Percentiles rank a stretch among this genome's conserved stretches.
phyloP scores from a whole-genome alignment of 2,888 invertebrate species.

The Tortrix viridana region DNA sequence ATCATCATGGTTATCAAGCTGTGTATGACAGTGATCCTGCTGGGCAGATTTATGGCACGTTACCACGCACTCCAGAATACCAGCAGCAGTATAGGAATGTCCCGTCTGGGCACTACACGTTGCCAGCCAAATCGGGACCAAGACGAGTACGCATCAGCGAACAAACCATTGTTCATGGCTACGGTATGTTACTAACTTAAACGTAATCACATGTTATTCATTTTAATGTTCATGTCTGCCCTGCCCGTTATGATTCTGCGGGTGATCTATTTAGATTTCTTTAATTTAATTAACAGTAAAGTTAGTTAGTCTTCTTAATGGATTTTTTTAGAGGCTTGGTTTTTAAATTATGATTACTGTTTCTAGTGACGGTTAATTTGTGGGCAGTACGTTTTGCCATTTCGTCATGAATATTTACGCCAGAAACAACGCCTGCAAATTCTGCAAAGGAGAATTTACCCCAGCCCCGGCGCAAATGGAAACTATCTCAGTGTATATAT shows the following conservation, averaged over 20 bases:
- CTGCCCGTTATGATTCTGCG: conserved; percentile 11
- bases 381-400: no score
- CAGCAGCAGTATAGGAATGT: conserved; percentile 51
- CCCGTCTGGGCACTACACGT: conserved; percentile 60
- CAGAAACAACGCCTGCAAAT: no score
- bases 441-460: no score
- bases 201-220: conserved; percentile 22
- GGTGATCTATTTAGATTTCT: conserved; percentile 1
- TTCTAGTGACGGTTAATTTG: no score
- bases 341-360: no score
- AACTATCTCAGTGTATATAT: no score
- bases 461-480: no score
- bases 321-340: neutral
- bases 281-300: neutral
- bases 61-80: conserved; percentile 58
- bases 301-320: neutral
- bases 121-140: conserved; percentile 64
- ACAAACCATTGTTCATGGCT: conserved; percentile 71
- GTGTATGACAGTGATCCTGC: conserved; percentile 56
- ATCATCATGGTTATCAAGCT: conserved; percentile 55
- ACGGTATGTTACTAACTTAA: conserved; percentile 65
- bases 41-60: conserved; percentile 60
- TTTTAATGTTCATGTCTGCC: conserved; percentile 10
- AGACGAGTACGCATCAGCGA: conserved; percentile 78
- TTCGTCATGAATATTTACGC: no score